Conservation (phyloP, 2,888 invertebrate genomes). For the Nymphalis c-album region DNA sequence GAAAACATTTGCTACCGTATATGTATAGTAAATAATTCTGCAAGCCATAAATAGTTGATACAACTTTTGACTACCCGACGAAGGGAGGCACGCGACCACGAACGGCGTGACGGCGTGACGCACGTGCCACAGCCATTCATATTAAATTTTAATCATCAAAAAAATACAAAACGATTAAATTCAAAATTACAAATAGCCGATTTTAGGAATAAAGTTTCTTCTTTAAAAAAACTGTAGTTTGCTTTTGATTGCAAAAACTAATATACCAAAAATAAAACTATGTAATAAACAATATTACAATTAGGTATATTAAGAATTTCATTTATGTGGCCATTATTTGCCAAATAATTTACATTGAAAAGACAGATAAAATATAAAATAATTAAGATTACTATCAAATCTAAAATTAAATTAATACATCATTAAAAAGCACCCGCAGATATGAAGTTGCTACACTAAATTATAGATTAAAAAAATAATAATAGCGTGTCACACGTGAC, state of each 20-base stretch:
- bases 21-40: constrained; percentile 16
- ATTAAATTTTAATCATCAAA: constrained; percentile 40
- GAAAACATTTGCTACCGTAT: background rate
- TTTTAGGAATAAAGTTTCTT: background rate
- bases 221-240: background rate
- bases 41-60: constrained; percentile 39
- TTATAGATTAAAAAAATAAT: background rate
- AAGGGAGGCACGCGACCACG: constrained; percentile 52
- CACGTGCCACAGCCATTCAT: constrained; percentile 49
- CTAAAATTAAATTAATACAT: no score
- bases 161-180: constrained; percentile 10
- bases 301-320: no score
- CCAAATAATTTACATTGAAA: background rate
- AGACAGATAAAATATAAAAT: background rate
- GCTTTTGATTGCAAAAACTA: background rate
- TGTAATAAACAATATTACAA: no score
- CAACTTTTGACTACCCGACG: constrained; percentile 37
- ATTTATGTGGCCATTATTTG: no score
- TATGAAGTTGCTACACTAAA: background rate
- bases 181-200: constrained; percentile 9
- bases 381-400: background rate
- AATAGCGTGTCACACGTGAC: constrained; percentile 33
- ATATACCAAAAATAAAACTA: no score
- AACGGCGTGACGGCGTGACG: constrained; percentile 41
- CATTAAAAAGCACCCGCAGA: no score